A percentile compares a stretch with the other conserved stretches of the same genome.
Evolutionary conservation across 2,113 vertebrate species (phyloP).

Genomic region (Spea multiplicata): DNA sequence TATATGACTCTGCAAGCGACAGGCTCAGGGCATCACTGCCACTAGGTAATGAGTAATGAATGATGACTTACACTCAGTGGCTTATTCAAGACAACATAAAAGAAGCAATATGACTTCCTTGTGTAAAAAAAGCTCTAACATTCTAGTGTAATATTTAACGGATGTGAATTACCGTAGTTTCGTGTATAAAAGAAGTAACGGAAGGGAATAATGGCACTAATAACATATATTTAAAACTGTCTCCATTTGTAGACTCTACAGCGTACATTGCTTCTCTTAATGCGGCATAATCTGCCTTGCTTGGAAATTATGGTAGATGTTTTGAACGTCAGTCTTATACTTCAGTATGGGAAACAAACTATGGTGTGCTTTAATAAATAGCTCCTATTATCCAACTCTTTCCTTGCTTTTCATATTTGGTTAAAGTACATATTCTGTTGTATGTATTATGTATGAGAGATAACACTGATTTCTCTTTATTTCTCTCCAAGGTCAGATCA

Average conservation of each 20-base stretch:
- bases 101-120: too few species aligned
- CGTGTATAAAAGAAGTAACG: too few species aligned
- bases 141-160: too few species aligned
- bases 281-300: constrained; percentile 22
- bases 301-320: constrained; percentile 36
- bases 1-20: too few species aligned
- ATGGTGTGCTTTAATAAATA: not conserved
- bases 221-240: constrained; percentile 8
- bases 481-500: constrained; percentile 1
- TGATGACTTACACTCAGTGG: too few species aligned
- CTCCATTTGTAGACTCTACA: constrained; percentile 29
- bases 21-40: too few species aligned
- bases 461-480: not conserved
- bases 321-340: constrained; percentile 14
- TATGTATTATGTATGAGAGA: not conserved
- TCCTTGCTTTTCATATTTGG: constrained; percentile 25
- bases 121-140: too few species aligned
- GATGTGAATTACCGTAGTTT: too few species aligned
- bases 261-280: constrained; percentile 22
- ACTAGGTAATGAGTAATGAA: too few species aligned
- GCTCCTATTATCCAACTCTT: constrained; percentile 2
- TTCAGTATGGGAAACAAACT: constrained; percentile 21
- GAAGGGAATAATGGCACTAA: too few species aligned
- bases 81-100: too few species aligned
- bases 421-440: not conserved